Percentiles rank a stretch among this genome's conserved stretches.
These are phyloP conservation scores for Chroicocephalus ridibundus DNA, from an alignment of 2,113 vertebrate species.

Conservation along the genomic window DNA sequence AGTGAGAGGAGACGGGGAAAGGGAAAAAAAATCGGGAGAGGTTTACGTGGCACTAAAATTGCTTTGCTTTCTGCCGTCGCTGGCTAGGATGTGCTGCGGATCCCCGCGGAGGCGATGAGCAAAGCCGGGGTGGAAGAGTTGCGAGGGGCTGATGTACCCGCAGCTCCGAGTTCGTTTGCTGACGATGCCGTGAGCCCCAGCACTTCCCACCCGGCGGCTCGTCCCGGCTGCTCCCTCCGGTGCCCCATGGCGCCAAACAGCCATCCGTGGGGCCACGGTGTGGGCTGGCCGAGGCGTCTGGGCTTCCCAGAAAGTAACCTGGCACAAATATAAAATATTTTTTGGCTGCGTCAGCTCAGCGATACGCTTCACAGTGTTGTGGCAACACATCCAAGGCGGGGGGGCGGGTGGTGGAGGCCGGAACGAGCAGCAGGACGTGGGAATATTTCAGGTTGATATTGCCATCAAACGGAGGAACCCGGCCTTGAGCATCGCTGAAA, in stretches of 20 bases:
- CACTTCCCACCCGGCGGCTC: not conserved
- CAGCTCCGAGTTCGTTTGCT: not conserved
- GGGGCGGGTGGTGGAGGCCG: not conserved
- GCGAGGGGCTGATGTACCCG: not conserved
- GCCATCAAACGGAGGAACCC: not conserved
- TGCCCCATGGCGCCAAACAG: fast-evolving
- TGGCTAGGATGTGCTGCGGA: not conserved
- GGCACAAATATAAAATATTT: not conserved
- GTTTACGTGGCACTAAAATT: not conserved
- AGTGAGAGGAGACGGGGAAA: not conserved
- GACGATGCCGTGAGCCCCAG: fast-evolving
- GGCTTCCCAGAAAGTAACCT: not conserved
- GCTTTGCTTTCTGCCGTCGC: not conserved
- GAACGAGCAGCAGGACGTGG: not conserved
- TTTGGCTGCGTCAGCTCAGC: not conserved
- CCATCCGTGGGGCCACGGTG: not conserved
- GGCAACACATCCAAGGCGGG: not conserved
- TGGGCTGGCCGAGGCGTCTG: not conserved
- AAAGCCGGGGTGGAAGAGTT: not conserved
- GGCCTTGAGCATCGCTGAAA: not conserved
- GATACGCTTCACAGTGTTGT: not conserved
- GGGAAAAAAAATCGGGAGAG: not conserved
- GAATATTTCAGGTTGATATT: not conserved
- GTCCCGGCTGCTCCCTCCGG: not conserved
- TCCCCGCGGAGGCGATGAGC: fast-evolving